These are phyloP conservation scores for Nephrotoma flavescens DNA, from an alignment of 2,888 invertebrate species.

Conservation along the genomic window DNA sequence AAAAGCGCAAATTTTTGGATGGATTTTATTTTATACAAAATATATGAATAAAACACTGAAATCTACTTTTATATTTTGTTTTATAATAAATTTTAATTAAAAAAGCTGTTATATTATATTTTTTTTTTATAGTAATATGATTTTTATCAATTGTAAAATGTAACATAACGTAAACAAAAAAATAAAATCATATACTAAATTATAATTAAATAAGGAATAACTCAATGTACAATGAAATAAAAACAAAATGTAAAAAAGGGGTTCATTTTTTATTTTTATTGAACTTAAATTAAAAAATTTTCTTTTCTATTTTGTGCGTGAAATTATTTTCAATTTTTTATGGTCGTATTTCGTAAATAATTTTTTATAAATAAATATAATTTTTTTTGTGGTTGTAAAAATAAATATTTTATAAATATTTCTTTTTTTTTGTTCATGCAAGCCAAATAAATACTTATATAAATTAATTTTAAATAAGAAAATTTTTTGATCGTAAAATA, in stretches of 20 bases:
- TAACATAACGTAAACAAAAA: neutral
- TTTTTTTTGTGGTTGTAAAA: neutral
- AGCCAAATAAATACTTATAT: neutral
- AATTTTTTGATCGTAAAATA: neutral
- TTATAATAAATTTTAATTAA: neutral
- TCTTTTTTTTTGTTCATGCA: neutral
- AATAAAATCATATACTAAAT: neutral
- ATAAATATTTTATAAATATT: neutral
- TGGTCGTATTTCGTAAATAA: neutral
- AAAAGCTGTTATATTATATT: neutral
- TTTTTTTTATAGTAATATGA: neutral
- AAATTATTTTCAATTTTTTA: neutral
- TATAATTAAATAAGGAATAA: neutral
- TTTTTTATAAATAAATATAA: neutral
- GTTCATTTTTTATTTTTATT: neutral
- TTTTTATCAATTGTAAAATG: neutral
- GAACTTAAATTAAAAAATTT: neutral
- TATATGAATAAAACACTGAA: neutral
- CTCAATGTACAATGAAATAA: neutral
- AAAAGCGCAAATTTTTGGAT: neutral
- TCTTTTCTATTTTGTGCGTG: neutral
- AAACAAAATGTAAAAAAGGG: neutral
- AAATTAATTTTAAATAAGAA: neutral
- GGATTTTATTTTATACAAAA: neutral
- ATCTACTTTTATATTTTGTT: neutral